Evolutionary conservation across 2,888 invertebrate genomes (phyloP).

Genomic region (Nomada hirtipes): DNA sequence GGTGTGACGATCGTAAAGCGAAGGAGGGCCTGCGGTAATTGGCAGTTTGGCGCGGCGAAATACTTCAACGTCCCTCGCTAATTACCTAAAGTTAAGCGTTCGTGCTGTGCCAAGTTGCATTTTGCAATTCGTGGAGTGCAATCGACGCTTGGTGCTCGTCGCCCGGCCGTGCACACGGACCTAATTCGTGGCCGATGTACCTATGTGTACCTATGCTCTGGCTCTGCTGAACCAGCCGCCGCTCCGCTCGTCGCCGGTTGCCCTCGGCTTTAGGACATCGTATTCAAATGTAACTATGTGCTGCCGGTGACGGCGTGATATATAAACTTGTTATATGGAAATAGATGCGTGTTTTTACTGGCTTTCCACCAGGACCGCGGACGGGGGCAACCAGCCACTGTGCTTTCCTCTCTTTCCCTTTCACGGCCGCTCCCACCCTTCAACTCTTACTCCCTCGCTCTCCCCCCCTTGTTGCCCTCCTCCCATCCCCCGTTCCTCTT

Average conservation of each 20-base stretch:
- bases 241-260: conserved; percentile 46
- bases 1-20: conserved; percentile 53
- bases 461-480: background rate
- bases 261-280: conserved; percentile 78
- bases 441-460: too few species aligned
- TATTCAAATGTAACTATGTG: conserved; percentile 84
- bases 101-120: conserved; percentile 64
- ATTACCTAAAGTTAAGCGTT: conserved; percentile 67
- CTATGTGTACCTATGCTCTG: conserved; percentile 43
- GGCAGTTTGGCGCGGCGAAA: conserved; percentile 59
- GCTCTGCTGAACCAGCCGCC: conserved; percentile 43
- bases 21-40: conserved; percentile 56
- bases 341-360: conserved; percentile 84
- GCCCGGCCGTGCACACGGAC: conserved; percentile 49
- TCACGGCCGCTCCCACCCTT: background rate
- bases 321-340: conserved; percentile 84
- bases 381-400: conserved; percentile 27
- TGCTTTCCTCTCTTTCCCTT: background rate
- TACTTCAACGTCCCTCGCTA: conserved; percentile 63
- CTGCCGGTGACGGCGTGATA: conserved; percentile 83
- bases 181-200: conserved; percentile 70
- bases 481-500: conserved; percentile 2
- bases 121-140: conserved; percentile 70
- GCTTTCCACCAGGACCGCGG: conserved; percentile 75
- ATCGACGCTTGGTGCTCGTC: conserved; percentile 59